phyloP scores from a whole-genome alignment of 1,140 invertebrate species.

The Papilio polyxenes region DNA sequence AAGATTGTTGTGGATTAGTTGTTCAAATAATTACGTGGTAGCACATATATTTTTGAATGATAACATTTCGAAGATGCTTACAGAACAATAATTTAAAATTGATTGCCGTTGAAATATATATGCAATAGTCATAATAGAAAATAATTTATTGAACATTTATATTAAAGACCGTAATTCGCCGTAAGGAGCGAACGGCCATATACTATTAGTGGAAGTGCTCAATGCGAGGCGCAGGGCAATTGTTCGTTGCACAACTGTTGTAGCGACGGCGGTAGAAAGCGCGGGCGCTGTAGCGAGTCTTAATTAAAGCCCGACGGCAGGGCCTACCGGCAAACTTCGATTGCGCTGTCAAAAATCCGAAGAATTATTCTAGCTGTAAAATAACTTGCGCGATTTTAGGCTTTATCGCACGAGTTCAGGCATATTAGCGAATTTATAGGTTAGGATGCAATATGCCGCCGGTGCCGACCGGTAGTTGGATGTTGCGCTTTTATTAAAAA shows the following conservation, averaged over 20 bases:
- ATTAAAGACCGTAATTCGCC: neutral
- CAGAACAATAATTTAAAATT: too few relatives aligned
- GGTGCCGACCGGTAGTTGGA: slow-evolving; percentile 61
- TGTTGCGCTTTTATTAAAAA: slow-evolving; percentile 77
- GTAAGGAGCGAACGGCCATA: slow-evolving; percentile 11
- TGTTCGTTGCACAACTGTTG: slow-evolving; percentile 48
- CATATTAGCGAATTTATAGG: slow-evolving; percentile 79
- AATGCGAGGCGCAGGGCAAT: slow-evolving; percentile 47
- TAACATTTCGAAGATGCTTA: too few relatives aligned
- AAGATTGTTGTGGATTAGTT: slow-evolving; percentile 43
- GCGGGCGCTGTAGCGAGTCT: slow-evolving; percentile 54
- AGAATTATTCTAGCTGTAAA: slow-evolving; percentile 78
- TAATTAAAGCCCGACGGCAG: slow-evolving; percentile 73
- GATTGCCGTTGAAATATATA: too few relatives aligned
- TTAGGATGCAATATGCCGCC: slow-evolving; percentile 75
- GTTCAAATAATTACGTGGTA: neutral
- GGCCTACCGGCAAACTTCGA: slow-evolving; percentile 77
- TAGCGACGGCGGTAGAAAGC: slow-evolving; percentile 52
- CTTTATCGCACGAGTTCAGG: slow-evolving; percentile 78
- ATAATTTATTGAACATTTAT: neutral
- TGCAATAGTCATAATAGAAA: neutral
- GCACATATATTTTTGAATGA: neutral
- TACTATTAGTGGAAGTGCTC: slow-evolving; percentile 42
- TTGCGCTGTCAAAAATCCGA: slow-evolving; percentile 80
- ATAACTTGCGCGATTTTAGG: slow-evolving; percentile 78